These are phyloP conservation scores for Craterocephalus amniculus DNA, from an alignment of 2,797 vertebrate species.

Conservation along the genomic window DNA sequence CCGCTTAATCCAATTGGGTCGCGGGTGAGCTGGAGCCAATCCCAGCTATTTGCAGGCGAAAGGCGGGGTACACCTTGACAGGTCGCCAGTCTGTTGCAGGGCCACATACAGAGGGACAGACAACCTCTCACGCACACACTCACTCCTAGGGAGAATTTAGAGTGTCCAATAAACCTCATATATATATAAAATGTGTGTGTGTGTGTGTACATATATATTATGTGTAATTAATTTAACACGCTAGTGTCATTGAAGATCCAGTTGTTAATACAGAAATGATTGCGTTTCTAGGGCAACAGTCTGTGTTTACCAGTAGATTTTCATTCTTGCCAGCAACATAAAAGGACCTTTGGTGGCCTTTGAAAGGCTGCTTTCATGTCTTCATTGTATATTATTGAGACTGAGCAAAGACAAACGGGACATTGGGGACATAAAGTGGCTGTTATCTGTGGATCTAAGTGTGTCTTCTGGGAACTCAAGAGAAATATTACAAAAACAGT, in stretches of 20 bases:
- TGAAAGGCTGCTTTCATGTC: conserved; percentile 43
- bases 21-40: too few species aligned
- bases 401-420: conserved; percentile 33
- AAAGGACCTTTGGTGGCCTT: conserved; percentile 34
- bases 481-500: conserved; percentile 26
- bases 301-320: conserved; percentile 47
- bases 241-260: not conserved
- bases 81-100: too few species aligned
- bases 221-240: not conserved
- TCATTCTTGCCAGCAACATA: conserved; percentile 45
- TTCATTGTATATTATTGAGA: conserved; percentile 39
- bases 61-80: too few species aligned
- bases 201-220: not conserved
- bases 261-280: not conserved
- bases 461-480: conserved; percentile 5
- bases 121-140: too few species aligned
- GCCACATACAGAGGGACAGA: too few species aligned
- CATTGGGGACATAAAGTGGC: conserved; percentile 36
- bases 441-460: conserved; percentile 27
- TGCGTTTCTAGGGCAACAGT: conserved; percentile 26
- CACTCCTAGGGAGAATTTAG: too few species aligned
- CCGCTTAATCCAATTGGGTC: too few species aligned
- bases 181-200: too few species aligned
- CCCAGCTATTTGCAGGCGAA: too few species aligned
- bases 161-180: too few species aligned